Evolutionary conservation across 2,888 invertebrate species (phyloP).

Genomic region (Bellardia bayeri): DNA sequence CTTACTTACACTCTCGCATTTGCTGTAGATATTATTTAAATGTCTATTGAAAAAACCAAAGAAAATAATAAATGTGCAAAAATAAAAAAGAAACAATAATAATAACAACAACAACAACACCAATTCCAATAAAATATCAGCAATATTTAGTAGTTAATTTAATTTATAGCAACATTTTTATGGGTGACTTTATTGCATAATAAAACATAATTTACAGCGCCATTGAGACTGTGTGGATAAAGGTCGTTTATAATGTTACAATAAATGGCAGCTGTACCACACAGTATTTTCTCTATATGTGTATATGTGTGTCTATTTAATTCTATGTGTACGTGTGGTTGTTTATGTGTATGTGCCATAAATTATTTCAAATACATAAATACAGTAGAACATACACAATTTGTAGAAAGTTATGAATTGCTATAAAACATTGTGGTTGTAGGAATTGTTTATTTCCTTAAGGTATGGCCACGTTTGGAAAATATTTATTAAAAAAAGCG

Average conservation of each 20-base stretch:
- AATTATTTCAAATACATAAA: constrained; percentile 44
- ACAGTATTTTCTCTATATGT: constrained; percentile 12
- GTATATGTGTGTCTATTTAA: neutral
- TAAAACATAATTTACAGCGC: constrained; percentile 85
- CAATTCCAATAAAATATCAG: constrained; percentile 78
- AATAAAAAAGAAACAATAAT: neutral
- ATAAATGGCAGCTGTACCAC: constrained; percentile 71
- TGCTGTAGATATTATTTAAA: constrained; percentile 25
- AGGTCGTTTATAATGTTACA: constrained; percentile 70
- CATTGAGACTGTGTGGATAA: constrained; percentile 79
- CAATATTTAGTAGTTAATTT: constrained; percentile 84
- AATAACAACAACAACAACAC: constrained; percentile 38
- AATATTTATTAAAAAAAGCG: too few species aligned
- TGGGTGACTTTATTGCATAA: constrained; percentile 85
- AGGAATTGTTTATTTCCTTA: neutral
- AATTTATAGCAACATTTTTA: constrained; percentile 85
- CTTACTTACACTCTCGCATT: neutral
- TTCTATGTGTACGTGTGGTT: constrained; percentile 19
- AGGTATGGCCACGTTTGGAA: too few species aligned
- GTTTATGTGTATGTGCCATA: constrained; percentile 23
- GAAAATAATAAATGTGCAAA: constrained; percentile 32
- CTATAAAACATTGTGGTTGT: constrained; percentile 21
- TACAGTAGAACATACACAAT: constrained; percentile 4
- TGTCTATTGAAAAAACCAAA: constrained; percentile 41
- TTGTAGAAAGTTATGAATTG: constrained; percentile 56